These are phyloP conservation scores for Ischnura elegans DNA, from an alignment of 2,888 invertebrate genomes.

Conservation along the genomic window DNA sequence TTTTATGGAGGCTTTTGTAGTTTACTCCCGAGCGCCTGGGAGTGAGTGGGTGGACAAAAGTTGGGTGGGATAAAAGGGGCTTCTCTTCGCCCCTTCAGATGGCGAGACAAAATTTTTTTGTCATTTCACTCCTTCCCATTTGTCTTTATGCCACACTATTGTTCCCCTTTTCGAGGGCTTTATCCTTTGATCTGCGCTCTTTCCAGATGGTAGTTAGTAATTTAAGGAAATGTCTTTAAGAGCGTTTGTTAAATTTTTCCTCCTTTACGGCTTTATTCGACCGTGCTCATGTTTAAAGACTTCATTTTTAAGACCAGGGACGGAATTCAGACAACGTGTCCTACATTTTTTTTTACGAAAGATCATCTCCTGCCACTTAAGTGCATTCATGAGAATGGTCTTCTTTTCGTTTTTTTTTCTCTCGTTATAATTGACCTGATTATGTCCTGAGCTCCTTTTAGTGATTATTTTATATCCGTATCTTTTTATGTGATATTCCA, in stretches of 20 bases:
- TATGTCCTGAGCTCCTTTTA: neutral
- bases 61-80: neutral
- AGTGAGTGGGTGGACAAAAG: too few species aligned
- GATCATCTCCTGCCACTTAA: neutral
- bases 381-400: neutral
- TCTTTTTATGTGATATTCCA: neutral
- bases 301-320: neutral
- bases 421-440: constrained; percentile 6
- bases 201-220: constrained; percentile 27
- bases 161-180: neutral
- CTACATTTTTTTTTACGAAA: neutral
- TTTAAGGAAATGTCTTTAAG: constrained; percentile 15
- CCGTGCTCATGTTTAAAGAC: neutral
- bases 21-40: too few species aligned
- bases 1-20: too few species aligned
- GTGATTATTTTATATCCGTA: neutral
- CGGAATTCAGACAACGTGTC: neutral
- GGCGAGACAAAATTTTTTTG: neutral
- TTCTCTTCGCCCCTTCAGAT: neutral
- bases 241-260: neutral
- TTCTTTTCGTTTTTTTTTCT: neutral
- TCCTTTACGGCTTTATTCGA: neutral
- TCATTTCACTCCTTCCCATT: neutral
- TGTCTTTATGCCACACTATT: constrained; percentile 3
- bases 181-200: constrained; percentile 26